Evolutionary conservation across 2,113 vertebrate genomes (phyloP), one percentile per base, ranked within the genome.

Genomic region (Tetrao urogallus): DNA sequence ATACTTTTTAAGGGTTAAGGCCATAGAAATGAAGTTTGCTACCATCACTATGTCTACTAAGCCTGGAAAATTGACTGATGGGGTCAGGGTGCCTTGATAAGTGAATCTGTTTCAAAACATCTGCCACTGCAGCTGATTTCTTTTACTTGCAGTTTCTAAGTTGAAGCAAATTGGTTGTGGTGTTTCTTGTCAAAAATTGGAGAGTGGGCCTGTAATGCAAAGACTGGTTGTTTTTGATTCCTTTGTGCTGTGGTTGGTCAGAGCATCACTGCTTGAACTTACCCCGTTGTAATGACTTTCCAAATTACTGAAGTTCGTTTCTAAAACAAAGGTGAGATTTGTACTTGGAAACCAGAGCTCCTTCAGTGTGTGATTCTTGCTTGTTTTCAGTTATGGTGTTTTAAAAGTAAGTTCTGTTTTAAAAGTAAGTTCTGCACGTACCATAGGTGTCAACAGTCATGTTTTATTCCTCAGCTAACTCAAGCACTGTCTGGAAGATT

Each of bases 401-500:
- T 86, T 84, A 45, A 71, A 76, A 70, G 6, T 21, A 63, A 45
- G 10, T 6, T 21, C 18, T 66, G 3, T 76, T 90, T 86, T 84
- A 45, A 71, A 76, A 70, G 6, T 21, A 63, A 45, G 10, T 6
- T 21, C 18, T 66, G 3, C 6, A 2, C 1, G 2, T 66, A 64
- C 17, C 1, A 2, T 13, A 30, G 2, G 3, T 58, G 20, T 85
- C 63, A 56, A 90, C 43, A 7, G 2, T 24, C 2, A 19, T 64
- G 3, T 47, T 52, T 84, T 45, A 56, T n/a, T 72, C 81, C 75
- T 36, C 97, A 99, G 99, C 96, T 99, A 91, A 98, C 97, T 64
- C 98, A 99, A 82, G 99, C 98, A 28, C 97, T 99, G 57, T 98
- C 98, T 0, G 99, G 99, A 80, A 99, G 98, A 95, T 99, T 99